Percentiles rank a stretch among this genome's conserved stretches.
Conservation (phyloP, 2,113 vertebrate species). For the Elephas maximus region DNA sequence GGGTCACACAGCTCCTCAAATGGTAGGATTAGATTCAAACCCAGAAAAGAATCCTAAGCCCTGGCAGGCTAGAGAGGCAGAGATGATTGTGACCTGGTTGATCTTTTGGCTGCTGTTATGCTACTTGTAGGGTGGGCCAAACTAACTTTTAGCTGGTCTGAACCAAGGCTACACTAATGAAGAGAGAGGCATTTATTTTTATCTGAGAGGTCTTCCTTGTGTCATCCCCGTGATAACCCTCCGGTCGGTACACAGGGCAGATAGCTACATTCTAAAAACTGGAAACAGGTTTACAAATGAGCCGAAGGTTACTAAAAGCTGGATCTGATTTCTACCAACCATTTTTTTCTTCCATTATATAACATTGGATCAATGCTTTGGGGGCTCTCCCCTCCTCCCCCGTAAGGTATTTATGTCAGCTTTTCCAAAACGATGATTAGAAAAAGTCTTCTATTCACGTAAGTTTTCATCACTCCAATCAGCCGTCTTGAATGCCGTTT, state of each 20-base stretch:
- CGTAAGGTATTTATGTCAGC: neutral
- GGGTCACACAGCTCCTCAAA: neutral
- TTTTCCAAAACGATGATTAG: neutral
- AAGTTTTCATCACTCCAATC: slow-evolving; percentile 83
- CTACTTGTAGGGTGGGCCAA: neutral
- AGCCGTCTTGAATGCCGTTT: slow-evolving; percentile 76
- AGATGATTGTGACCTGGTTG: neutral
- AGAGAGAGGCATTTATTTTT: neutral
- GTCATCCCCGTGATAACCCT: neutral
- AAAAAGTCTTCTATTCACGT: slow-evolving; percentile 48
- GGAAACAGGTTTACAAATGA: slow-evolving; percentile 7
- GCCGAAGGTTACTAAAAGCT: neutral
- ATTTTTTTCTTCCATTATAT: neutral
- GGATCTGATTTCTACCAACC: neutral
- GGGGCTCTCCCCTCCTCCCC: neutral
- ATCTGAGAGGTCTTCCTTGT: neutral
- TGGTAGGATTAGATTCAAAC: neutral
- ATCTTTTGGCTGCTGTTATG: neutral
- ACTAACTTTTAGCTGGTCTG: slow-evolving; percentile 44
- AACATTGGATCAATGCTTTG: neutral
- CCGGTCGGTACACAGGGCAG: neutral
- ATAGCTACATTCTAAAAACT: slow-evolving; percentile 20
- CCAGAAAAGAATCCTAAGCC: neutral
- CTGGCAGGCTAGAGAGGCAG: neutral
- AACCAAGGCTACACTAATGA: slow-evolving; percentile 12